Evolutionary conservation across 2,888 invertebrate species (phyloP), one percentile per base, ranked within the genome.

Genomic region (Galerucella calmariensis): DNA sequence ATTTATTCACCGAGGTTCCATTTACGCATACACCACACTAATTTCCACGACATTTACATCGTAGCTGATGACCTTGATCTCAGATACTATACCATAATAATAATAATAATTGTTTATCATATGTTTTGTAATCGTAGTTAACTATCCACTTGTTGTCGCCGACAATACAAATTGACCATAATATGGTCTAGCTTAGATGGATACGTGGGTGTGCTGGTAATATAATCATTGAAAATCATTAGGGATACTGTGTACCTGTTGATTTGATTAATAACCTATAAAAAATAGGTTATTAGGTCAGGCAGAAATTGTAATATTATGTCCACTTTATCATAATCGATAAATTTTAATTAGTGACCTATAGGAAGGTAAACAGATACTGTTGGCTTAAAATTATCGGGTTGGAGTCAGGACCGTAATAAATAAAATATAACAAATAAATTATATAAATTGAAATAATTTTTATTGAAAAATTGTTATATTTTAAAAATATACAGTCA

Each of bases 61-160:
- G n/a, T 20, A 20, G 16, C 20, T n/a, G n/a, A n/a, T 53, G 69
- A 63, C 69, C 69, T 70, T 70, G 63, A 70, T 70, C 69, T 62
- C 20, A 41, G 61, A 67, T 59, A 35, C 63, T 27, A n/a, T 51
- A 41, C 51, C 61, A 35, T 69, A 53, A 63, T 53, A 71, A 53
- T 44, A 65, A 65, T 71, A 56, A 65, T 65, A 41, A 71, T 56
- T 65, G 71, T 71, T 66, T 70, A 70, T 74, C 66, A 66, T 67
- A 53, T 70, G 65, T 74, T 73, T 68, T 58, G 68, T 68, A 56
- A 73, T 53, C 46, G 67, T 62, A 68, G 73, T 65, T 74, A 67
- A 69, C 41, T 65, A 75, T 74, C 48, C 77, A 77, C 77, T 76
- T 77, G 74, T 72, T 76, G 67, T 14, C 12, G 35, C 65, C 69